phyloP scores from a whole-genome alignment of 2,888 invertebrate species.

The Petrolisthes cinctipes region DNA sequence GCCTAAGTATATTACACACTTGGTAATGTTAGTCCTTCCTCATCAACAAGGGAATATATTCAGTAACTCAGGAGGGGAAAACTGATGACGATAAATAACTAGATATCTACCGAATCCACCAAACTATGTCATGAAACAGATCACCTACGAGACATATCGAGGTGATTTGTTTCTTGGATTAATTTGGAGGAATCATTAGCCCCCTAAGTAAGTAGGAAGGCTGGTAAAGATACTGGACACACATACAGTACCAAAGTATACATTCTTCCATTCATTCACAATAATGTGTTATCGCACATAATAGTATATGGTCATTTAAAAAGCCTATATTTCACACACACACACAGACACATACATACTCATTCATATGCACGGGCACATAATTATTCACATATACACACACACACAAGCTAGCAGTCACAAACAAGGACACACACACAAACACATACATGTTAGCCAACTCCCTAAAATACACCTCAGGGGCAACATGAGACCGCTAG shows the following conservation, averaged over 20 bases:
- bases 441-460: constrained; percentile 23
- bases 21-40: too few relatives aligned
- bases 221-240: not conserved
- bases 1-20: too few relatives aligned
- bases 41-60: too few relatives aligned
- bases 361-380: constrained; percentile 22
- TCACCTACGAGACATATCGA: too few relatives aligned
- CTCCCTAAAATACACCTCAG: constrained; percentile 38
- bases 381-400: constrained; percentile 25
- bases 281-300: not conserved
- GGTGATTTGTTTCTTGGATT: too few relatives aligned
- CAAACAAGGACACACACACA: constrained; percentile 28
- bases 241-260: too few relatives aligned
- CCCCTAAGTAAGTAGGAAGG: too few relatives aligned
- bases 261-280: not conserved
- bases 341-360: constrained; percentile 14
- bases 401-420: constrained; percentile 1
- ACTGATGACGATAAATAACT: too few relatives aligned
- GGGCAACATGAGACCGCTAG: constrained; percentile 5
- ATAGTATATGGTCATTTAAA: not conserved
- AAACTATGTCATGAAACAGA: too few relatives aligned
- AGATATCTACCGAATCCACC: too few relatives aligned
- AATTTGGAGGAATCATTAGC: too few relatives aligned
- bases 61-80: too few relatives aligned
- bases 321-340: not conserved